A percentile compares a stretch with the other conserved stretches of the same genome.
Evolutionary conservation across 2,113 vertebrate species (phyloP).

Genomic region (Microcebus griseorufus): DNA sequence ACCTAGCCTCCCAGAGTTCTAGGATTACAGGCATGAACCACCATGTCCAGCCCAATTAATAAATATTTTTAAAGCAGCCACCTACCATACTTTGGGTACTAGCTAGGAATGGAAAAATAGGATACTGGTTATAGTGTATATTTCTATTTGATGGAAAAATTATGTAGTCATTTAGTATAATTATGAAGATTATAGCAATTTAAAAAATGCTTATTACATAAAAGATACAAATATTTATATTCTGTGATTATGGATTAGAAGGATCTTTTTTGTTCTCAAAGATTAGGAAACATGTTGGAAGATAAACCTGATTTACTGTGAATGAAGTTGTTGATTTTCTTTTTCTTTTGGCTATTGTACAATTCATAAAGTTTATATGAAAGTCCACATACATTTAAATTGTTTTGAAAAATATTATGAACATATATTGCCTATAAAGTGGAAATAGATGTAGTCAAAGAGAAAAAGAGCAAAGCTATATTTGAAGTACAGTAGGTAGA

Average conservation of each 20-base stretch:
- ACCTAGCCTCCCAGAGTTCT: too few species aligned
- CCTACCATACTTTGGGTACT: neutral
- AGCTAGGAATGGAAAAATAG: neutral
- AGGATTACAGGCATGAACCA: too few species aligned
- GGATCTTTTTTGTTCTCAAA: slow-evolving; percentile 19
- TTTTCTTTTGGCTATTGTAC: neutral
- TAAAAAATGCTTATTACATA: neutral
- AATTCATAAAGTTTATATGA: slow-evolving; percentile 39
- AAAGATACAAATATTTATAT: neutral
- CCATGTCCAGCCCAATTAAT: neutral
- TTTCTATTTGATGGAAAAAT: neutral
- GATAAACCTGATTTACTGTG: slow-evolving; percentile 15
- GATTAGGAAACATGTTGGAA: neutral
- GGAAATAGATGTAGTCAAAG: neutral
- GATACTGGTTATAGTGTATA: neutral
- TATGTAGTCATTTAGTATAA: slow-evolving; percentile 17
- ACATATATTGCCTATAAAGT: neutral
- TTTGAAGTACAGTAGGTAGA: neutral
- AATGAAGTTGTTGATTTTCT: slow-evolving; percentile 5
- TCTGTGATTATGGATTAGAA: neutral
- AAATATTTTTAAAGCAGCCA: neutral
- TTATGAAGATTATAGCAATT: slow-evolving; percentile 1
- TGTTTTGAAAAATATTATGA: slow-evolving; percentile 26
- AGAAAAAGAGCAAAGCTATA: neutral
- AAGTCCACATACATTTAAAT: slow-evolving; percentile 20